phyloP scores from a whole-genome alignment of 2,888 invertebrate species.

The Synanthedon tipuliformis region DNA sequence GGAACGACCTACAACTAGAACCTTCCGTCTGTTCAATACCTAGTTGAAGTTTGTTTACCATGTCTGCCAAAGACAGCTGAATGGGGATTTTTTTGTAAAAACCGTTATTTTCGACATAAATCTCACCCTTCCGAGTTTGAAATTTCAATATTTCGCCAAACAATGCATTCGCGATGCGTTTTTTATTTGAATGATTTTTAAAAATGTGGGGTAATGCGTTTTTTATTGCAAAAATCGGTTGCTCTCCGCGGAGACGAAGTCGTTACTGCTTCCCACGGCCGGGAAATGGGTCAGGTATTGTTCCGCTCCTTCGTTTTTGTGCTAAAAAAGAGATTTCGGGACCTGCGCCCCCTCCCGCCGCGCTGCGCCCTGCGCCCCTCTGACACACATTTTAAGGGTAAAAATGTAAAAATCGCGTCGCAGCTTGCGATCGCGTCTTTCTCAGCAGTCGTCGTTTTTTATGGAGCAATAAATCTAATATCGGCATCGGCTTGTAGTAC shows the following conservation, averaged over 20 bases:
- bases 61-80: conserved; percentile 40
- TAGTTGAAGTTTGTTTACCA: background rate
- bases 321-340: conserved; percentile 63
- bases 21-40: too few relatives aligned
- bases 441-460: conserved; percentile 51
- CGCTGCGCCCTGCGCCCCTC: conserved; percentile 27
- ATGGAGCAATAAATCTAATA: conserved; percentile 34
- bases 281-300: conserved; percentile 68
- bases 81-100: conserved; percentile 49
- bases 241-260: conserved; percentile 42
- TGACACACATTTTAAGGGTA: conserved; percentile 65
- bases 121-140: conserved; percentile 63
- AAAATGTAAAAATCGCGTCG: conserved; percentile 57
- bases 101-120: conserved; percentile 67
- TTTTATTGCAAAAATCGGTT: conserved; percentile 53
- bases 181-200: conserved; percentile 44
- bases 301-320: conserved; percentile 56
- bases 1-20: too few relatives aligned
- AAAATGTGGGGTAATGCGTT: conserved; percentile 69
- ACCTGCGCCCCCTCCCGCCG: conserved; percentile 12
- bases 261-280: conserved; percentile 70
- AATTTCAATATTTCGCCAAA: conserved; percentile 54
- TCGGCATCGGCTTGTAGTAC: conserved; percentile 51
- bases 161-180: conserved; percentile 51
- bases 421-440: conserved; percentile 60